phyloP scores from a whole-genome alignment of 2,113 vertebrate species.

The Brachypodius melanocephalos region DNA sequence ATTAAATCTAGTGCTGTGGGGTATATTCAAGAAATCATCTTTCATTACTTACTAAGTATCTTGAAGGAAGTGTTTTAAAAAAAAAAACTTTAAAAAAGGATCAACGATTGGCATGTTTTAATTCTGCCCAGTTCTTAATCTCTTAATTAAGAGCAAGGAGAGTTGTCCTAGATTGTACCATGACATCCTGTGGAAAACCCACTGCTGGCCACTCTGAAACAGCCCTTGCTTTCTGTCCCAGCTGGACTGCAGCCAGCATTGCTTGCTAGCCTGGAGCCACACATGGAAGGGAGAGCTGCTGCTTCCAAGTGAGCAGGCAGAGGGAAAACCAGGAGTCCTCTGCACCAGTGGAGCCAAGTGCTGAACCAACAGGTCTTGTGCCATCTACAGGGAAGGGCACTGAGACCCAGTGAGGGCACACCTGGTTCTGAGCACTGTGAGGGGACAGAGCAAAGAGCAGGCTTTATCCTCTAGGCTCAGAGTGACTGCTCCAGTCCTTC shows the following conservation, averaged over 20 bases:
- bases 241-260: neutral
- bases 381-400: neutral
- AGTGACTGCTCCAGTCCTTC: neutral
- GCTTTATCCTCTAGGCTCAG: neutral
- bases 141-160: neutral
- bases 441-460: neutral
- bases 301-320: neutral
- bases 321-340: neutral
- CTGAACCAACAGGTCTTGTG: neutral
- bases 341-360: neutral
- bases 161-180: neutral
- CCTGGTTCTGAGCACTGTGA: neutral
- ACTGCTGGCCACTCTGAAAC: neutral
- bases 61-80: neutral
- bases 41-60: neutral
- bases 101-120: neutral
- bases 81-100: rapidly evolving
- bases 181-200: neutral
- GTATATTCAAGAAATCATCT: neutral
- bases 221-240: slow-evolving; percentile 23
- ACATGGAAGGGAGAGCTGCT: neutral
- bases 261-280: neutral
- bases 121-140: neutral
- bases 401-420: neutral
- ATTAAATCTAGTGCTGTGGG: neutral